Percentiles rank a stretch among this genome's conserved stretches.
Evolutionary conservation across 2,797 vertebrate genomes (phyloP).

Genomic region (Cyclura pinguis): DNA sequence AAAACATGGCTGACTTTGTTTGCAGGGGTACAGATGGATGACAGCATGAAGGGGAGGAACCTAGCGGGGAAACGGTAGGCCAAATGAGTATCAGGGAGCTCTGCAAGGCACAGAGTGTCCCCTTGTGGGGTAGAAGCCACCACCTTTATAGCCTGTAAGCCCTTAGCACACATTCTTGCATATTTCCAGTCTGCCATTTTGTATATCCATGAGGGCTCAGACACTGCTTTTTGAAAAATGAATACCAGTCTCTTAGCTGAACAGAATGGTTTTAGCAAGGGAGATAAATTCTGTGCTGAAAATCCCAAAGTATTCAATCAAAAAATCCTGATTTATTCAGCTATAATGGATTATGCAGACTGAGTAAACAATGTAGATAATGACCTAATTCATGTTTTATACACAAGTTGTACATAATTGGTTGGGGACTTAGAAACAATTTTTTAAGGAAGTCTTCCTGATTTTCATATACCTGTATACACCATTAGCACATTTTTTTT

Average conservation of each 20-base stretch:
- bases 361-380: not conserved
- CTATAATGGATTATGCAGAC: not conserved
- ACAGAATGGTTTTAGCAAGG: not conserved
- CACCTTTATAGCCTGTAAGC: not conserved
- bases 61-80: not conserved
- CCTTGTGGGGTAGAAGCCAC: not conserved
- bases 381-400: slow-evolving; percentile 17
- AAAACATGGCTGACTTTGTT: not conserved
- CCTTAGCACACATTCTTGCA: not conserved
- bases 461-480: not conserved
- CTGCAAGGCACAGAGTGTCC: not conserved
- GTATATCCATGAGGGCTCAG: not conserved
- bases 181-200: not conserved
- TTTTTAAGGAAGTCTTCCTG: not conserved
- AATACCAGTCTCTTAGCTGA: not conserved
- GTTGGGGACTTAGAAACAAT: not conserved
- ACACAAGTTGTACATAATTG: not conserved
- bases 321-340: slow-evolving; percentile 3
- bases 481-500: not conserved
- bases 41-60: not conserved
- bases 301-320: slow-evolving; percentile 7
- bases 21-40: not conserved
- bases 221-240: not conserved
- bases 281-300: not conserved
- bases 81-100: too few species aligned